Base-by-base conservation (phyloP, 2,888 invertebrate genomes). In the Polietes domitor region DNA sequence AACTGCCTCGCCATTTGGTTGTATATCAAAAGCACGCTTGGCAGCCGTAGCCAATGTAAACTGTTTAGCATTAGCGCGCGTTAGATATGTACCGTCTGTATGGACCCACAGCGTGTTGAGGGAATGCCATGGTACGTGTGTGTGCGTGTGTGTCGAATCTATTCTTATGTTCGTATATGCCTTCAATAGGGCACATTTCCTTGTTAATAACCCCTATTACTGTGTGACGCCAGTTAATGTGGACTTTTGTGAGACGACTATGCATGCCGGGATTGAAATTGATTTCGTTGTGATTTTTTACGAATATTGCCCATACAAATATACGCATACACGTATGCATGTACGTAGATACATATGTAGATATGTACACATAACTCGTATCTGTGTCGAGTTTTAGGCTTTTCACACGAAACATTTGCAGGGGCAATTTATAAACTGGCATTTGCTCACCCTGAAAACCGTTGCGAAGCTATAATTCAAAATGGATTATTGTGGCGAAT, bases 11-110 rank as follows among this genome's bases (percentile, higher is more conserved):
- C 21, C 21, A 58, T 32, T 61, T 32, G 19, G 65, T 21, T 47
- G 47, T 70, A 61, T 63, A 78, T 84, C 63, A 63, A 81, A 78
- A 68, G 68, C 78, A 72, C 68, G 81, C 76, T 61, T 76, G 71
- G 55, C 76, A 80, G 41, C 78, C 84, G 81, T 84, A 78, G n/a
- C 84, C 65, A 84, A 84, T 79, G 81, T 76, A 78, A 84, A 84
- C 78, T 78, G 73, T 77, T 84, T 79, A 81, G 43, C 32, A 21
- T 65, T 63, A 63, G 63, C 7, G 24, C 15, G 61, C 28, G 19
- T n/a, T 19, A n/a, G 53, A 2, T 3, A 47, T 12, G 3, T 5
- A 9, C 2, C 70, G 79, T 76, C 65, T 75, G 76, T 73, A 83
- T 76, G 79, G 72, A 83, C 79, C 79, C 77, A 80, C n/a, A 28